Conservation (phyloP, 2,113 vertebrate species). For the Eurypyga helias region DNA sequence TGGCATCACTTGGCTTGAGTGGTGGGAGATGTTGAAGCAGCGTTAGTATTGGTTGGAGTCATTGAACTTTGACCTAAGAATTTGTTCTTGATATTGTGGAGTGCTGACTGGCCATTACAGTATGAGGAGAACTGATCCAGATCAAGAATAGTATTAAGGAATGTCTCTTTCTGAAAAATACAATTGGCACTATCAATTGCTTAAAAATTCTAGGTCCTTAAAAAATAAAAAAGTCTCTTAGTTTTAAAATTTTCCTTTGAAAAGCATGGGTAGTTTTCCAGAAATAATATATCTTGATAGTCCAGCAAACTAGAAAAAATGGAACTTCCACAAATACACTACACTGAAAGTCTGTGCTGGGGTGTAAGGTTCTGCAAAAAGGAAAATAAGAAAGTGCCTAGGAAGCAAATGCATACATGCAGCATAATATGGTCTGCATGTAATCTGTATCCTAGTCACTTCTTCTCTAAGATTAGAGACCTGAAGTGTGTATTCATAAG, state of each 20-base stretch:
- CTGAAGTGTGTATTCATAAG: conserved; percentile 30
- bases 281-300: not conserved
- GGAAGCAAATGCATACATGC: not conserved
- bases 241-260: not conserved
- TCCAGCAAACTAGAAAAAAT: not conserved
- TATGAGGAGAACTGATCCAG: not conserved
- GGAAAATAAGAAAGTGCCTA: not conserved
- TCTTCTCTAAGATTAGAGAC: not conserved
- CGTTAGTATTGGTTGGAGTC: not conserved
- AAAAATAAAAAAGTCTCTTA: not conserved
- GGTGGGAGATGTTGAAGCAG: not conserved
- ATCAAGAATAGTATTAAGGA: not conserved
- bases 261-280: not conserved
- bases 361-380: not conserved
- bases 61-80: not conserved
- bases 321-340: not conserved
- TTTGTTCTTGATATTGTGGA: not conserved
- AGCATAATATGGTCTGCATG: not conserved
- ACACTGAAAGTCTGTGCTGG: not conserved
- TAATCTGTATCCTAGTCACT: conserved; percentile 1
- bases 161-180: not conserved
- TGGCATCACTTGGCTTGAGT: not conserved
- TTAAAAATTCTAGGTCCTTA: not conserved
- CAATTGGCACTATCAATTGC: not conserved
- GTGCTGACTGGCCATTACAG: not conserved